A percentile compares a stretch with the other conserved stretches of the same genome.
Evolutionary conservation across 2,113 vertebrate genomes (phyloP).

Genomic region (Microcebus griseorufus): DNA sequence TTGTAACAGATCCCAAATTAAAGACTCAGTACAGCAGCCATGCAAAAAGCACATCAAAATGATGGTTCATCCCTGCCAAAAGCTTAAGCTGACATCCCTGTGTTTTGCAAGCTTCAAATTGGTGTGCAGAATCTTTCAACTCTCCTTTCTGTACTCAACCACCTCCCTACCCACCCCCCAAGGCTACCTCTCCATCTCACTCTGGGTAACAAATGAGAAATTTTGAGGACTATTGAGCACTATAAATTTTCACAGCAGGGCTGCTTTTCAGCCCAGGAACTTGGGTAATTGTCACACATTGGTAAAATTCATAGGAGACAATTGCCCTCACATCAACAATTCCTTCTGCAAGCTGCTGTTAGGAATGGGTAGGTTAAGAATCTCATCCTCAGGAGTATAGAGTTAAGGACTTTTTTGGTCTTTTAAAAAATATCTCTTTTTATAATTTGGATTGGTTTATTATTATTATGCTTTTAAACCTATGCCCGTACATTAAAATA

Average conservation of each 20-base stretch:
- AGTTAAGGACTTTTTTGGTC: background rate
- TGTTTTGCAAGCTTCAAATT: background rate
- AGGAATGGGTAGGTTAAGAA: background rate
- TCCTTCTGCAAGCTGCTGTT: background rate
- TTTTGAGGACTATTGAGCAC: slow-evolving; percentile 78
- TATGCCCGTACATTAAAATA: background rate
- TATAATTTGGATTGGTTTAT: background rate
- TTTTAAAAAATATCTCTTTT: background rate
- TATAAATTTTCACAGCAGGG: slow-evolving; percentile 82
- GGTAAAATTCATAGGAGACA: slow-evolving; percentile 70
- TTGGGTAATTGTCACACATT: slow-evolving; percentile 72
- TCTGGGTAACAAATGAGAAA: slow-evolving; percentile 81
- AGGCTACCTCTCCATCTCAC: slow-evolving; percentile 63
- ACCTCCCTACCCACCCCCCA: background rate
- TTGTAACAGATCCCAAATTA: slow-evolving; percentile 8
- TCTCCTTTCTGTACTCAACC: slow-evolving; percentile 27
- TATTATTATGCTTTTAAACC: background rate
- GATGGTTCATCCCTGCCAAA: background rate
- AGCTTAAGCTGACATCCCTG: slow-evolving; percentile 22
- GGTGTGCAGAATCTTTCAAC: slow-evolving; percentile 32
- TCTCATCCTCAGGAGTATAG: background rate
- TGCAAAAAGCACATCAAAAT: background rate
- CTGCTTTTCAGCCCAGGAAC: slow-evolving; percentile 78
- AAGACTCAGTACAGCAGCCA: background rate
- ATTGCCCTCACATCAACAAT: slow-evolving; percentile 68